Base-by-base conservation (phyloP, 2,888 invertebrate genomes). In the Hypomecis punctinalis region DNA sequence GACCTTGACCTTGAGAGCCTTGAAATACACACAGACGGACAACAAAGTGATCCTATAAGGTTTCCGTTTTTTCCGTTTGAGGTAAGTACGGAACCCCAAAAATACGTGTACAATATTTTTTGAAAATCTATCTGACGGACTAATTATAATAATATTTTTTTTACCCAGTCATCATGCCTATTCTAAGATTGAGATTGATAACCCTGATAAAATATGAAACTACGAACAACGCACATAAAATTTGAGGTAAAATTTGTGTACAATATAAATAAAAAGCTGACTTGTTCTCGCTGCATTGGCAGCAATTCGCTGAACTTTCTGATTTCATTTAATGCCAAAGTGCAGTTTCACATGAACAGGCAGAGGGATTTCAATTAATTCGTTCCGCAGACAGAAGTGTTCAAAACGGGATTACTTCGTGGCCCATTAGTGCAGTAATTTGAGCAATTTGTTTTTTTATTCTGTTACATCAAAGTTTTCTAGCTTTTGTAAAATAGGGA, bases 331-430 rank as follows among this genome's bases (percentile, higher is more conserved):
- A 78, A 57, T 71, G 72, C 71, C 68, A 68, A 74, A 76, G 63
- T 76, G 74, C 71, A 76, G 70, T 76, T 80, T 73, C 64, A 63
- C 71, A 70, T 70, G 68, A 78, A 72, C 68, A 70, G 60, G 61
- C 69, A 74, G 73, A 76, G 75, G 75, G 72, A 76, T 79, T 81
- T 78, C 74, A 80, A 82, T 84, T 81, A 81, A 82, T 77, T 76
- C 52, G 63, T 69, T 67, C 51, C 72, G 69, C 68, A 53, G 67
- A 61, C 69, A 68, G 61, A 62, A 68, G 59, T 69, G 64, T 59
- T 65, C 62, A 60, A 69, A 75, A 76, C 68, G 70, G 72, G 69
- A 79, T 76, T 74, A 76, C 72, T 51, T 51, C 56, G 63, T 63
- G 72, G 23, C 1, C 69, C 66, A 68, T 47, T 49, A 70, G 69